A percentile compares a stretch with the other conserved stretches of the same genome.
These are phyloP conservation scores for Actinernus sp. DNA, from an alignment of 92 coral and sea anemone species.

Conservation along the genomic window DNA sequence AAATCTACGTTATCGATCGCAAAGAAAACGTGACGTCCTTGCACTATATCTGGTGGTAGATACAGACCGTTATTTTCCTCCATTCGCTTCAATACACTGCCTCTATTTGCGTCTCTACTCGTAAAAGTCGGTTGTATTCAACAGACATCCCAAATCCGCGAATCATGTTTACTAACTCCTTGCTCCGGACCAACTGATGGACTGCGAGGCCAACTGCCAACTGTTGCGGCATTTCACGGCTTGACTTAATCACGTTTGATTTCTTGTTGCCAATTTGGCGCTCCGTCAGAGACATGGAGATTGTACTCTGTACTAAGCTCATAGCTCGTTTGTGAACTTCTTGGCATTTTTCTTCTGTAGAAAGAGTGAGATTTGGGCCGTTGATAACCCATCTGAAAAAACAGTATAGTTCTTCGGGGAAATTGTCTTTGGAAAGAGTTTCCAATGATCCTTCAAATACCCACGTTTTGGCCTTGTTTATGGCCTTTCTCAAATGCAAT, in stretches of 20 bases:
- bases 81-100: conserved; percentile 47
- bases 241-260: conserved; percentile 26
- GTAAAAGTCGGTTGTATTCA: conserved; percentile 53
- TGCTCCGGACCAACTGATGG: conserved; percentile 37
- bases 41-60: conserved; percentile 53
- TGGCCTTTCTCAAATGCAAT: conserved; percentile 11
- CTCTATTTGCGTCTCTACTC: conserved; percentile 59
- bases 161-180: conserved; percentile 30
- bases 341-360: conserved; percentile 38
- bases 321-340: conserved; percentile 57
- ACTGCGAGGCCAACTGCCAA: conserved; percentile 49
- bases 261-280: conserved; percentile 26
- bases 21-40: conserved; percentile 54
- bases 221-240: conserved; percentile 56
- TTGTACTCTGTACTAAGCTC: conserved; percentile 46
- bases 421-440: neutral
- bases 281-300: conserved; percentile 57
- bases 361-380: conserved; percentile 11
- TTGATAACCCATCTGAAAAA: conserved; percentile 3
- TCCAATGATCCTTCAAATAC: conserved; percentile 24
- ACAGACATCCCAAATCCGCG: conserved; percentile 69
- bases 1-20: conserved; percentile 65
- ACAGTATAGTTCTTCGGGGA: conserved; percentile 22
- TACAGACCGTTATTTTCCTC: conserved; percentile 46
- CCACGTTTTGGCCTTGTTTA: conserved; percentile 25